Conservation (phyloP, 1,140 invertebrate species). For the Globodera ellingtonae region DNA sequence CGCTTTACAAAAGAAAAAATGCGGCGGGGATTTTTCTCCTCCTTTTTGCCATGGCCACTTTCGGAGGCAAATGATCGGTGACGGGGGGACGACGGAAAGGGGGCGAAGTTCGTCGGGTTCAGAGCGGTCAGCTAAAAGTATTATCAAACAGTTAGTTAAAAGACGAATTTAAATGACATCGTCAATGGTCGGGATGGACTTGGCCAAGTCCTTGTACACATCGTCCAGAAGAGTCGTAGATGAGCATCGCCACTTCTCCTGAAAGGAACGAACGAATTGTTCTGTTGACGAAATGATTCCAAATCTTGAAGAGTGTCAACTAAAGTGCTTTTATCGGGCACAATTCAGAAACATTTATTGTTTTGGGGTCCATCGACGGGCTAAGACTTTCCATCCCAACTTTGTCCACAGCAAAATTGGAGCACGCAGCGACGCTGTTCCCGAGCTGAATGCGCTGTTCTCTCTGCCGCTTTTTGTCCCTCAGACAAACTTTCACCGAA, state of each 20-base stretch:
- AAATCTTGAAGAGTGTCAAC: neutral
- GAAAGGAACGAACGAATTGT: neutral
- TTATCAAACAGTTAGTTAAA: too few relatives aligned
- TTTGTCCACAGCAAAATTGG: conserved; percentile 47
- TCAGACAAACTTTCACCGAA: conserved; percentile 48
- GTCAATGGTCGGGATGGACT: conserved; percentile 63
- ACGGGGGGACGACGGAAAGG: conserved; percentile 1
- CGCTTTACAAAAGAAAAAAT: conserved; percentile 17
- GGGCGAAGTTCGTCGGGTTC: neutral
- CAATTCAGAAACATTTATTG: too few relatives aligned
- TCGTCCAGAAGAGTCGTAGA: conserved; percentile 59
- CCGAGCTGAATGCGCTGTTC: conserved; percentile 29
- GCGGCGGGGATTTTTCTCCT: conserved; percentile 4
- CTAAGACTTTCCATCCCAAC: conserved; percentile 12
- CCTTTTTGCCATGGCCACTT: neutral
- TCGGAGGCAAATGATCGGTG: conserved; percentile 1
- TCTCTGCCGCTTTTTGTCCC: conserved; percentile 59
- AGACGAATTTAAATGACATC: conserved; percentile 41
- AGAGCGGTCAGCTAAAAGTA: conserved; percentile 30
- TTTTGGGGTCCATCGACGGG: neutral
- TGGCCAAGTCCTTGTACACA: conserved; percentile 59
- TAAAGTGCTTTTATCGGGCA: too few relatives aligned
- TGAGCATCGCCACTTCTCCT: conserved; percentile 58
- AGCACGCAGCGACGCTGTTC: conserved; percentile 48
- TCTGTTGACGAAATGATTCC: conserved; percentile 1